phyloP scores from a whole-genome alignment of 2,113 vertebrate species.

The Daphoenositta chrysoptera region DNA sequence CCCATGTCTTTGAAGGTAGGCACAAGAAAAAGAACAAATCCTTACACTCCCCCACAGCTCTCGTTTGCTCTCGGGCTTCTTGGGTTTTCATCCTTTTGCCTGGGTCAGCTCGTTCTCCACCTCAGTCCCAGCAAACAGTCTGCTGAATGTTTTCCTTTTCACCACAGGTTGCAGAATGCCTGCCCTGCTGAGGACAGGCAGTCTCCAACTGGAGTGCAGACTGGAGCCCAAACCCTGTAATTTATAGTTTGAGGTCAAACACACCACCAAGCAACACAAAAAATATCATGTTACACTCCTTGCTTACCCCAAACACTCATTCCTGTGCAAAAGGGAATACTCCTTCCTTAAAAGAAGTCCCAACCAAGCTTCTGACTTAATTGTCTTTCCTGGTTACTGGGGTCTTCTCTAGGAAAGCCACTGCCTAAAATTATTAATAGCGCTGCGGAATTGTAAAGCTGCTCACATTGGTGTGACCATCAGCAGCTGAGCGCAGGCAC shows the following conservation, averaged over 20 bases:
- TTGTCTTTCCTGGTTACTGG: background rate
- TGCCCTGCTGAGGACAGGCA: background rate
- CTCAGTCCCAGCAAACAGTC: background rate
- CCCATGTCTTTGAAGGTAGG: background rate
- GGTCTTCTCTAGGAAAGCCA: background rate
- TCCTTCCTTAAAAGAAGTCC: background rate
- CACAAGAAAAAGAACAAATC: background rate
- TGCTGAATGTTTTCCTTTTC: background rate
- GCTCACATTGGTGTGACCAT: background rate
- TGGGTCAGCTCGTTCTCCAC: background rate
- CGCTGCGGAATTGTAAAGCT: background rate
- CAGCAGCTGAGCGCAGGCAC: background rate
- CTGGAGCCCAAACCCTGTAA: background rate
- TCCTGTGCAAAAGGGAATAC: background rate
- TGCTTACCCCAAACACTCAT: fast-evolving
- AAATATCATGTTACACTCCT: background rate
- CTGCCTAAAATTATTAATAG: background rate
- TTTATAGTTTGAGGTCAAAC: background rate
- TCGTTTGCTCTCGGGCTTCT: background rate
- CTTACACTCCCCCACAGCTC: background rate
- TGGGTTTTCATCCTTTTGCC: background rate
- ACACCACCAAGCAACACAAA: background rate
- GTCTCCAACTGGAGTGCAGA: background rate
- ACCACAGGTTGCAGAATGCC: background rate
- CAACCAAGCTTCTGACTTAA: background rate